Conservation (phyloP, 2,888 invertebrate genomes). For the Melanostoma scalare region DNA sequence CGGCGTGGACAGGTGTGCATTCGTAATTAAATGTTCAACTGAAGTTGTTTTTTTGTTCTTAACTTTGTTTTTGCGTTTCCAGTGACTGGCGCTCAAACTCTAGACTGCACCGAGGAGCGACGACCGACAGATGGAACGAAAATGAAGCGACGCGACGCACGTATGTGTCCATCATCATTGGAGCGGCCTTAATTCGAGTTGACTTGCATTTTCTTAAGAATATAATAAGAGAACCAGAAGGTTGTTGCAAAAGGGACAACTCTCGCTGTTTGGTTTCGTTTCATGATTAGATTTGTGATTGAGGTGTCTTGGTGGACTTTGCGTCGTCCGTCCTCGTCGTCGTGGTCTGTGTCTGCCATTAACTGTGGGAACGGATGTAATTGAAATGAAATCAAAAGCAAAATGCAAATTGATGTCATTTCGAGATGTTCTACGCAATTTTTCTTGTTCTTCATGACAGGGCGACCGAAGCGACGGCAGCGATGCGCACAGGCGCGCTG, state of each 20-base stretch:
- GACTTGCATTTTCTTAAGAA: constrained; percentile 32
- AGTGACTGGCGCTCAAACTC: constrained; percentile 55
- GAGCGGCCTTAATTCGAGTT: constrained; percentile 43
- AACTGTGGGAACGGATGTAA: constrained; percentile 70
- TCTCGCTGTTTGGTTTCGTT: constrained; percentile 19
- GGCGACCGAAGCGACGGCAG: neutral
- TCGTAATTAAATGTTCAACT: constrained; percentile 67
- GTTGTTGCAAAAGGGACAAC: neutral
- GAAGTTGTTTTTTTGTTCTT: constrained; percentile 22
- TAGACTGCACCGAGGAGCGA: neutral
- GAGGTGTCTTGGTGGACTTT: constrained; percentile 12
- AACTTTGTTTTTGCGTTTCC: constrained; percentile 33
- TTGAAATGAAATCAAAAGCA: constrained; percentile 71
- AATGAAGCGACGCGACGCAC: neutral
- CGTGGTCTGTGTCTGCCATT: constrained; percentile 20
- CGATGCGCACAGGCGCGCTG: too few species aligned
- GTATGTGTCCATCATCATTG: constrained; percentile 49
- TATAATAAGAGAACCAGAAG: neutral
- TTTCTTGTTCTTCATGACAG: constrained; percentile 14
- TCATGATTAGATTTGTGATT: constrained; percentile 53
- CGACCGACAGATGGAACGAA: too few species aligned
- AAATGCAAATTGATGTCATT: constrained; percentile 71
- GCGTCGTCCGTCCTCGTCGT: neutral
- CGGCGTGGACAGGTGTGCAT: constrained; percentile 68
- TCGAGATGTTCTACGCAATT: constrained; percentile 29